These are phyloP conservation scores for Mus musculus DNA, from an alignment of 2,113 vertebrate genomes.

Conservation along the genomic window GRCm39 chr1:132385001-132385500, in stretches of 20 bases:
- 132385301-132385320: not conserved
- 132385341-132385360: not conserved
- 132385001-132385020: not conserved
- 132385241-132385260: not conserved
- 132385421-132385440: not conserved
- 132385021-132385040: not conserved
- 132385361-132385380: not conserved
- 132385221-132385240: not conserved
- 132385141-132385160: not conserved
- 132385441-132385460: not conserved
- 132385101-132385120: not conserved
- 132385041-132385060: not conserved
- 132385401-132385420: not conserved
- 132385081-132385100: not conserved
- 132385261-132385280: not conserved
- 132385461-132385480: not conserved
- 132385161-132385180: not conserved
- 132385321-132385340: conserved; percentile 7
- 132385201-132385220: not conserved
- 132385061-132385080: not conserved
- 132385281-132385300: not conserved
- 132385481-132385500: not conserved
- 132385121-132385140: not conserved
- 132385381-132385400: not conserved
- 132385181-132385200: not conserved